Evolutionary conservation across 1,140 invertebrate species (phyloP), one percentile per base, ranked within the genome.

Genomic region (Heliconius himera): DNA sequence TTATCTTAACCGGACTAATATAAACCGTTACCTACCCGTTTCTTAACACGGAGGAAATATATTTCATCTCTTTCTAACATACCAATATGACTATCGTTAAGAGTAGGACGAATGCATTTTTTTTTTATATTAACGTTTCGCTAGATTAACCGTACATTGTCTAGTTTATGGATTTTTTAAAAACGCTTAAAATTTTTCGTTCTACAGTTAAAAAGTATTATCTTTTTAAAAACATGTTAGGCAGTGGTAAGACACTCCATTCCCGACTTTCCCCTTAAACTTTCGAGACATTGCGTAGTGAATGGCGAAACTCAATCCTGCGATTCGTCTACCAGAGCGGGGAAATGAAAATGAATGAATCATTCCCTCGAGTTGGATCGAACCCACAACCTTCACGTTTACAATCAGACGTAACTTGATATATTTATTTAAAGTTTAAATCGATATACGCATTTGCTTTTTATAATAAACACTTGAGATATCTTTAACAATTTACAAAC

Each of bases 361-460:
- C 33, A 13, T 13, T 46, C 13, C 3, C 41, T 13, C 41, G 13
- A 46, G 13, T 46, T 13, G 13, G 41, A 46, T 46, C 41, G 41
- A 46, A 46, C 41, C 3, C 41, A 46, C 41, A 46, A 46, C 13
- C 41, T 13, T 46, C 13, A 13, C 41, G 0, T 46, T 13, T 46
- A 16, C 41, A 46, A 4, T 46, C 41, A 4, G 3, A 46, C 41
- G 16, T 3, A 4, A 46, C 41, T 46, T 46, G 4, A 13, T 46
- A 46, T 46, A 4, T 46, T 46, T 60, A 60, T 22, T 11, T 22
- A 9, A 22, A 56, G 54, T 60, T 22, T 22, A 54, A 22, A 22
- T 56, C 54, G 54, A 56, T 56, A 22, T 60, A 60, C n/a, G n/a
- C n/a, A 60, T 60, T 60, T 20, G 54, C 54, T 60, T 60, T 26